Evolutionary conservation across 1,140 invertebrate species (phyloP), one percentile per base, ranked within the genome.

Genomic region (Mercenaria mercenaria): DNA sequence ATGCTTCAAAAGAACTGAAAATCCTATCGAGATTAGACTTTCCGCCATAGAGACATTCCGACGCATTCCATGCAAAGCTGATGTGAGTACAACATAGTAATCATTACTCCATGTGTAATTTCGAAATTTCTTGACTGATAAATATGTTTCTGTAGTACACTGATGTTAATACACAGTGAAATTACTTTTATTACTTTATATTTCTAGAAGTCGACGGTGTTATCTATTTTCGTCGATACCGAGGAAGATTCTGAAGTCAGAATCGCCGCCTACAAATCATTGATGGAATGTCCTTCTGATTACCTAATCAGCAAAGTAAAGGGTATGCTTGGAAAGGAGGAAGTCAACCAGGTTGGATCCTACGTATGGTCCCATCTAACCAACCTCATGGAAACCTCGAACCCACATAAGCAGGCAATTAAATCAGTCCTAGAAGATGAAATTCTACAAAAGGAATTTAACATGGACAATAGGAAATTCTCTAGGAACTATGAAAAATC

Each of bases 281-380:
- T 98, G 6, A 99, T 99, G 98, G 96, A 97, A 64, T 99, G 99
- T 94, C 98, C 98, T 0, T 97, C 97, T 91, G 97, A 98, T 87
- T 96, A 97, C 26, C 97, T 97, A 0, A 96, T 99, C 0, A 97
- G 59, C 95, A 98, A 97, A 34, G 97, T 99, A 43, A 97, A 98
- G 93, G 96, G 97, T 56, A 52, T 80, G 0, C 96, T 99, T 3
- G 96, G 97, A 81, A 95, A 97, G 34, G 98, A 99, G 95, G 96
- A 98, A 93, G 97, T 98, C 2, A 99, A 99, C 95, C 98, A 99
- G 98, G 98, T 99, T 64, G 98, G 98, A 8, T 98, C 98, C 11
- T 99, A 98, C 94, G 97, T 99, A 4, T 99, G 98, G 98, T 98
- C 98, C 61, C 98, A 99, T 95, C 96, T 99, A 52, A 98, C 97